Percentiles rank a stretch among this genome's conserved stretches.
Conservation (phyloP, 2,113 vertebrate genomes). For the Corydoras sp. region DNA sequence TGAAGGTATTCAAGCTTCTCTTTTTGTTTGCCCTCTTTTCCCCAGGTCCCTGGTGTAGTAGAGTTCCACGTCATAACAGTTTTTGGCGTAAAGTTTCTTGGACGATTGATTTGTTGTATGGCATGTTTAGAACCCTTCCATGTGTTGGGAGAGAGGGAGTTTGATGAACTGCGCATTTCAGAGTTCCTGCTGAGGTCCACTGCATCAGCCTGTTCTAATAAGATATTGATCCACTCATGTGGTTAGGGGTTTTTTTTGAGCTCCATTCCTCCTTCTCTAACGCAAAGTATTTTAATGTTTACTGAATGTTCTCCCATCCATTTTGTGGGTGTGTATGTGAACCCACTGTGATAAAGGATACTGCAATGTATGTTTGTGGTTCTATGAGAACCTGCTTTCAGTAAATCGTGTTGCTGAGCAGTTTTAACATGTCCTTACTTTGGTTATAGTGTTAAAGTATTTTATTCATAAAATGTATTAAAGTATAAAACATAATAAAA, state of each 20-base stretch:
- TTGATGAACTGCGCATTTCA: slow-evolving; percentile 21
- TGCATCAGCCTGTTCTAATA: slow-evolving; percentile 10
- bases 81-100: slow-evolving; percentile 11
- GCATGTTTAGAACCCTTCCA: slow-evolving; percentile 13
- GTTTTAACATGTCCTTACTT: no score
- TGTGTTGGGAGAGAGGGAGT: not conserved
- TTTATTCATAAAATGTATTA: no score
- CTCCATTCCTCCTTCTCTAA: not conserved
- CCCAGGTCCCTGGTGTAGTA: slow-evolving; percentile 12
- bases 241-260: slow-evolving; percentile 1
- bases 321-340: not conserved
- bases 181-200: slow-evolving; percentile 15
- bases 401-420: no score
- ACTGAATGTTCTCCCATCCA: not conserved
- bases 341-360: no score
- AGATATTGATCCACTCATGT: slow-evolving; percentile 15
- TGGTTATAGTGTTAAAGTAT: no score
- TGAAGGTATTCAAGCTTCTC: slow-evolving; percentile 30
- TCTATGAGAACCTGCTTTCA: no score
- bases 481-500: no score
- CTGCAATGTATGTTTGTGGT: no score
- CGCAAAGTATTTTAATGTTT: not conserved
- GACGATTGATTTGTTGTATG: slow-evolving; percentile 18
- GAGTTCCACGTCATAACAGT: slow-evolving; percentile 4
- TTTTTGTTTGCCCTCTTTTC: not conserved